These are phyloP conservation scores for Poecilobothrus nobilitatus DNA, from an alignment of 2,888 invertebrate genomes.

Conservation along the genomic window DNA sequence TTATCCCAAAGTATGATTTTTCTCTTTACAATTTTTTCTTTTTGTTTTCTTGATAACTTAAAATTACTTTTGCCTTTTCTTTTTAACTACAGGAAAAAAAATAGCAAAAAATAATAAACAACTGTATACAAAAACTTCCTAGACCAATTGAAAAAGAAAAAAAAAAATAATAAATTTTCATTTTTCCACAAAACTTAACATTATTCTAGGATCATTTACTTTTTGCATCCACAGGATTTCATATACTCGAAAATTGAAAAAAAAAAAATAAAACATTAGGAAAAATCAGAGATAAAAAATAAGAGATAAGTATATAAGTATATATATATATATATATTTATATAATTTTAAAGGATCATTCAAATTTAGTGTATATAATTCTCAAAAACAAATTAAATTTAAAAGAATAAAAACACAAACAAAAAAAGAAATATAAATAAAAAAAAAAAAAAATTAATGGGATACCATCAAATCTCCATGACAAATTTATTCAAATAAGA, in stretches of 20 bases:
- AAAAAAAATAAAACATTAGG: not conserved
- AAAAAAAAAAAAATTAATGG: not conserved
- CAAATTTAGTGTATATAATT: constrained; percentile 1
- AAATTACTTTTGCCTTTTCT: too few species aligned
- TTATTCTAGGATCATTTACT: not conserved
- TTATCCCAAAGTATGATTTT: too few species aligned
- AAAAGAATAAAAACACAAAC: not conserved
- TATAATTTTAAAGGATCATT: not conserved
- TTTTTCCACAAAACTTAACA: constrained; percentile 5
- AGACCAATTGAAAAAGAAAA: not conserved
- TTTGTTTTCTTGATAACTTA: too few species aligned
- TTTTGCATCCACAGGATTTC: not conserved
- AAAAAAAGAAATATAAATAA: too few species aligned
- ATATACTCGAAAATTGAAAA: not conserved
- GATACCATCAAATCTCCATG: not conserved
- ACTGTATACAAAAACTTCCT: too few species aligned
- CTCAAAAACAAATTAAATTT: not conserved
- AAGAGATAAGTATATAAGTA: too few species aligned
- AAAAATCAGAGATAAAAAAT: not conserved
- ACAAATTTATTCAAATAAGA: not conserved
- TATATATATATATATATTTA: too few species aligned
- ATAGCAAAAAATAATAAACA: too few species aligned
- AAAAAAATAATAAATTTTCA: not conserved
- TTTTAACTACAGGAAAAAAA: too few species aligned
- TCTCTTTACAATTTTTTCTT: too few species aligned